Percentiles rank a stretch among this genome's conserved stretches.
Evolutionary conservation across 2,113 vertebrate species (phyloP).

Genomic region (Anguilla japonica): DNA sequence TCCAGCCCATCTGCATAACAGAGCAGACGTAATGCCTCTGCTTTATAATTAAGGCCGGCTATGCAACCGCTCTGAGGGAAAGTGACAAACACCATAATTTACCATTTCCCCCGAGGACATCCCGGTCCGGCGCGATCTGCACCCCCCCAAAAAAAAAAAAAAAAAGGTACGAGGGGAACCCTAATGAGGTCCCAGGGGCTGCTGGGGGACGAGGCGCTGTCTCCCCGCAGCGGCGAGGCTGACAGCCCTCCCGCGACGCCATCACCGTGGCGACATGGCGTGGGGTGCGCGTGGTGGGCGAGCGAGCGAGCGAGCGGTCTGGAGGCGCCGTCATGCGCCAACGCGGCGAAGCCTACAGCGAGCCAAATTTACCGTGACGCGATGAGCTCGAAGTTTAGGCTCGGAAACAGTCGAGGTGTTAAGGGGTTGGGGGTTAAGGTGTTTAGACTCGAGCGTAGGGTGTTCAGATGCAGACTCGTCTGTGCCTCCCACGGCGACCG

Average conservation of each 20-base stretch:
- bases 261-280: not conserved
- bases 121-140: constrained; percentile 4
- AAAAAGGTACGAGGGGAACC: not conserved
- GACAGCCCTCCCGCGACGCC: constrained; percentile 10
- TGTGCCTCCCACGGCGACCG: not conserved
- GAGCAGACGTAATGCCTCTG: constrained; percentile 50
- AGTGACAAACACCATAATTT: constrained; percentile 57
- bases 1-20: not conserved
- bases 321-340: not conserved
- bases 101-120: constrained; percentile 41
- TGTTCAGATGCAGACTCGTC: not conserved
- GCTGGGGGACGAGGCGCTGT: constrained; percentile 8
- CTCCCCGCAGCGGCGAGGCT: not conserved
- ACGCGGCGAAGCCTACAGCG: no score
- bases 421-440: no score
- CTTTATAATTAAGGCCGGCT: constrained; percentile 58
- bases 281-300: not conserved
- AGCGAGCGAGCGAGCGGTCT: no score
- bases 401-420: no score
- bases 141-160: not conserved
- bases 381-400: no score
- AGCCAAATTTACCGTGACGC: no score
- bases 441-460: not conserved
- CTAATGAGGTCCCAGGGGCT: constrained; percentile 27
- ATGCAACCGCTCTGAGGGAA: constrained; percentile 45